Evolutionary conservation across 2,113 vertebrate genomes (phyloP).

Genomic region (Ciconia boyciana): DNA sequence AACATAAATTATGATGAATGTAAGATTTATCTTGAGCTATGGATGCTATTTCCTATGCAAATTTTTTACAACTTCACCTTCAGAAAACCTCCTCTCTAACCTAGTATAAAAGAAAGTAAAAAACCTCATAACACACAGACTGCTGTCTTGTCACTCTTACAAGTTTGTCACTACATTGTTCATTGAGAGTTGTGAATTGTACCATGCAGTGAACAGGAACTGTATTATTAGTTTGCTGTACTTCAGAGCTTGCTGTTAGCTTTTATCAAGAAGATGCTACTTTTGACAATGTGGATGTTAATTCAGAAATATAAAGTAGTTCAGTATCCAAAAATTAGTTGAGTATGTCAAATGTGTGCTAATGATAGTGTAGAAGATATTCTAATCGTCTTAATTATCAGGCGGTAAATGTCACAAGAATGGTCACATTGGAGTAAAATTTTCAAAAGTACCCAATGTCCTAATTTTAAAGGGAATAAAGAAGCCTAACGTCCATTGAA

Average conservation of each 20-base stretch:
- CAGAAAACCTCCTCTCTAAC: not conserved
- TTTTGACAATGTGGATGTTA: not conserved
- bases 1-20: not conserved
- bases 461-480: not conserved
- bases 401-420: not conserved
- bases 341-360: not conserved
- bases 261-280: not conserved
- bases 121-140: rapidly evolving
- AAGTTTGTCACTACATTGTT: not conserved
- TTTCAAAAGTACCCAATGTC: not conserved
- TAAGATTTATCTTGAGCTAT: not conserved
- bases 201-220: not conserved
- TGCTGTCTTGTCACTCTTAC: not conserved
- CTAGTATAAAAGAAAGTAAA: not conserved
- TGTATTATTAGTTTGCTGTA: not conserved
- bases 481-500: not conserved
- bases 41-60: not conserved
- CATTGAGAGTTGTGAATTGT: not conserved
- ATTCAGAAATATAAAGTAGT: not conserved
- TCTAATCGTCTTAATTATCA: not conserved
- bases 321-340: not conserved
- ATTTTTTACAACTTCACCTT: not conserved
- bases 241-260: not conserved
- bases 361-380: not conserved
- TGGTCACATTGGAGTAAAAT: not conserved